Evolutionary conservation across 2,797 vertebrate genomes (phyloP).

Genomic region (Staurois parvus): DNA sequence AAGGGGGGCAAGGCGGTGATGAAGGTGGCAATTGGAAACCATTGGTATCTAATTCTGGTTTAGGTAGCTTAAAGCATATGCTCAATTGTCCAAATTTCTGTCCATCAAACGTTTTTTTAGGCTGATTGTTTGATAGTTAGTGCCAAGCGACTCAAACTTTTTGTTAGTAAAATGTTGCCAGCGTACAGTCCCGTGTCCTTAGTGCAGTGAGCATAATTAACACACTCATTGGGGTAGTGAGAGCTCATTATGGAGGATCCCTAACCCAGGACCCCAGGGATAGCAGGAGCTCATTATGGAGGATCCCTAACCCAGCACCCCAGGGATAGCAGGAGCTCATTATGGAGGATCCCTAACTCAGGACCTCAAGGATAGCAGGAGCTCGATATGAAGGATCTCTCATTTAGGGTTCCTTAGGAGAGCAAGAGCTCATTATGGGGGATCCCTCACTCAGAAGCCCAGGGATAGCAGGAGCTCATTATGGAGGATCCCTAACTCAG

Average conservation of each 20-base stretch:
- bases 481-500: no score
- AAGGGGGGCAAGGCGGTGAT: background rate
- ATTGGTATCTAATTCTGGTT: background rate
- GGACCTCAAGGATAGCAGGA: no score
- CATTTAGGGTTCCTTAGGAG: no score
- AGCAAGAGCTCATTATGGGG: no score
- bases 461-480: no score
- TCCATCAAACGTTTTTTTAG: background rate
- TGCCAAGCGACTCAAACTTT: background rate
- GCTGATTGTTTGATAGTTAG: background rate
- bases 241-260: no score
- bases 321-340: no score
- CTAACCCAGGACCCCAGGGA: background rate
- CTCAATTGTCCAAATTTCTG: background rate
- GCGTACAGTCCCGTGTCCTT: background rate
- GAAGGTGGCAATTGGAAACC: background rate
- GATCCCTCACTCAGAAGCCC: no score
- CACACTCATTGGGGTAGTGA: background rate
- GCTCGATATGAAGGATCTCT: no score
- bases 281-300: no score
- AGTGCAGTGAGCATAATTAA: background rate
- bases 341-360: no score
- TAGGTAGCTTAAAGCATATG: background rate
- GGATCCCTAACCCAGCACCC: no score
- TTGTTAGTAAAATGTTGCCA: background rate